These are phyloP conservation scores for Scelioninae gen. 2 DNA, from an alignment of 2,888 invertebrate species.

Conservation along the genomic window DNA sequence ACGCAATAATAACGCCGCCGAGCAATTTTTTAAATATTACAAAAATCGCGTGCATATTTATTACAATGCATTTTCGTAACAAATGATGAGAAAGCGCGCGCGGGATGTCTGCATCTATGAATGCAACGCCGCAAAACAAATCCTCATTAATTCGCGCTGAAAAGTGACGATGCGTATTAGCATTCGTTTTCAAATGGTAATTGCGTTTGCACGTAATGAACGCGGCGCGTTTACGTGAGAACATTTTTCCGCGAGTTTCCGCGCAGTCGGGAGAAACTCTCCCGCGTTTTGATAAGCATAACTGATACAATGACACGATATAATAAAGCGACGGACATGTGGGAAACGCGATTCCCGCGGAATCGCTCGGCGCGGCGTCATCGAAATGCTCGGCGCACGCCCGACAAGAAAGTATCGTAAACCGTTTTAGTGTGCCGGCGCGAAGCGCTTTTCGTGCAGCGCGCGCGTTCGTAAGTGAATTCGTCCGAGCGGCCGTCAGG, in stretches of 20 bases:
- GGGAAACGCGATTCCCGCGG: no score
- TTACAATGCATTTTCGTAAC: slow-evolving; percentile 55
- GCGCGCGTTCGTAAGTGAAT: no score
- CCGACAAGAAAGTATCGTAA: not conserved
- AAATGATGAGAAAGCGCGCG: slow-evolving; percentile 50
- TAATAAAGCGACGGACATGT: slow-evolving; percentile 16
- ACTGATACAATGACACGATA: slow-evolving; percentile 47
- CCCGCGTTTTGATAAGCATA: slow-evolving; percentile 38
- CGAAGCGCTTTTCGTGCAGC: no score
- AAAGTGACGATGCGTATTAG: slow-evolving; percentile 61
- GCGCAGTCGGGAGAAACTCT: not conserved
- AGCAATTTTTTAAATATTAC: slow-evolving; percentile 38
- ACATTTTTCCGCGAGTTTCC: slow-evolving; percentile 53
- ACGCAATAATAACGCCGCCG: slow-evolving; percentile 12
- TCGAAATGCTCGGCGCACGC: no score
- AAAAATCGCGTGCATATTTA: slow-evolving; percentile 51
- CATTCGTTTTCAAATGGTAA: slow-evolving; percentile 61
- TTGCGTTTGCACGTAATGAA: slow-evolving; percentile 55
- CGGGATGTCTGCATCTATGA: slow-evolving; percentile 11
- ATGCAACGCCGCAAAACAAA: slow-evolving; percentile 49
- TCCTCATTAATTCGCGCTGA: slow-evolving; percentile 57
- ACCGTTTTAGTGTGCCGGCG: no score
- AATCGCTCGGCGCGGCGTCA: no score
- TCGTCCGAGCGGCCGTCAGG: no score
- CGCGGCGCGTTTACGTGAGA: slow-evolving; percentile 56